phyloP scores from a whole-genome alignment of 2,888 invertebrate species.

The Plebejus argus region DNA sequence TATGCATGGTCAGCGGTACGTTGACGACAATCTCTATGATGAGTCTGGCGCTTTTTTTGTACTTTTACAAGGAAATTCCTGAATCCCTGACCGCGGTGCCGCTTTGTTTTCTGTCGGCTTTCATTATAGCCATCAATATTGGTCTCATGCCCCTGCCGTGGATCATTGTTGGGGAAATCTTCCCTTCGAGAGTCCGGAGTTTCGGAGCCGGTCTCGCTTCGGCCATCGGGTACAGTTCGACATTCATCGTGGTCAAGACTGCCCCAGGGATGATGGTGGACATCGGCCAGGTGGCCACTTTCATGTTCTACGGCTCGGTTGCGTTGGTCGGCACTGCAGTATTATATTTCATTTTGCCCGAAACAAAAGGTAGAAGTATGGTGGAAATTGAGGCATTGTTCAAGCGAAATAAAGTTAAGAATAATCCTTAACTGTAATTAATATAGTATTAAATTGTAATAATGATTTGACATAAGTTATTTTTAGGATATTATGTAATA shows the following conservation, averaged over 20 bases:
- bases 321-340: not conserved
- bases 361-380: constrained; percentile 20
- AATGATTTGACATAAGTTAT: not conserved
- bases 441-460: not conserved
- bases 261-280: constrained; percentile 9
- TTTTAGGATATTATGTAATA: not conserved
- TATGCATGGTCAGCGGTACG: constrained; percentile 1
- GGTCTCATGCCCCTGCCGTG: constrained; percentile 4
- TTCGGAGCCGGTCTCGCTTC: constrained; percentile 18
- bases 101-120: constrained; percentile 9
- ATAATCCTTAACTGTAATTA: not conserved
- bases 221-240: constrained; percentile 16
- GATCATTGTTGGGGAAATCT: constrained; percentile 22
- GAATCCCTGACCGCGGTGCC: not conserved
- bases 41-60: not conserved
- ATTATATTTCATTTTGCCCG: constrained; percentile 17
- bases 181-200: constrained; percentile 18
- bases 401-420: not conserved
- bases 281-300: constrained; percentile 2
- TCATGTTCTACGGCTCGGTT: constrained; percentile 1
- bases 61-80: constrained; percentile 2
- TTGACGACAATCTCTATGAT: constrained; percentile 3
- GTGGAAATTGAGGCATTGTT: constrained; percentile 16
- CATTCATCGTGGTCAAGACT: constrained; percentile 17
- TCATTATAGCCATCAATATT: constrained; percentile 11